Percentiles rank a stretch among this genome's conserved stretches.
Evolutionary conservation across 1,140 invertebrate species (phyloP).

Genomic region (honey bee (Apis mellifera)): Amel_HAv3.1 CM009932.2:12797001-12797500

Average conservation of each 20-base stretch:
- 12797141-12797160: slow-evolving; percentile 50
- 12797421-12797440: neutral
- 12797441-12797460: neutral
- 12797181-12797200: slow-evolving; percentile 34
- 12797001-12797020: neutral
- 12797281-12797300: neutral
- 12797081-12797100: slow-evolving; percentile 11
- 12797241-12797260: slow-evolving; percentile 20
- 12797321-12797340: neutral
- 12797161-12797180: slow-evolving; percentile 40
- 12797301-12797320: neutral
- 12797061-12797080: neutral
- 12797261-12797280: neutral
- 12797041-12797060: neutral
- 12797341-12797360: slow-evolving; percentile 9
- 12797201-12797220: slow-evolving; percentile 57
- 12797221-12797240: slow-evolving; percentile 27
- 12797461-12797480: neutral
- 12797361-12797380: slow-evolving; percentile 25
- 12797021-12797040: neutral
- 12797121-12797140: neutral
- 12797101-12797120: neutral
- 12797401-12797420: slow-evolving; percentile 10
- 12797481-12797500: slow-evolving; percentile 47
- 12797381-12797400: slow-evolving; percentile 26